Evolutionary conservation across 1,140 invertebrate species (phyloP).

Genomic region (Drosophila parvula): DNA sequence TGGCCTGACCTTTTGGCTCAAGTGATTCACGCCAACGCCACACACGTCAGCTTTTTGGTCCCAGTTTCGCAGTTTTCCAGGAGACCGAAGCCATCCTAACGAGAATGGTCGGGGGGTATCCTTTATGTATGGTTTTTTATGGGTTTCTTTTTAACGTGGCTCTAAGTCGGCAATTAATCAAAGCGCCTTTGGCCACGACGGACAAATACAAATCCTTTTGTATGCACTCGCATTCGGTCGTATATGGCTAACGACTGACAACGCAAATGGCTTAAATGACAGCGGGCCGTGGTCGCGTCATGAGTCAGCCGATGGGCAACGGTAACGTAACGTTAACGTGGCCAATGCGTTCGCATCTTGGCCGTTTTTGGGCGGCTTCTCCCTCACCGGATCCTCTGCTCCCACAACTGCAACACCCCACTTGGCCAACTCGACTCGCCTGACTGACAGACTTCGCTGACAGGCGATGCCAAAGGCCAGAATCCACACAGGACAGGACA

Average conservation of each 20-base stretch:
- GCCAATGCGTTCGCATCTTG: slow-evolving; percentile 43
- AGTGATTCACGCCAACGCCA: slow-evolving; percentile 80
- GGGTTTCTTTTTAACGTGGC: slow-evolving; percentile 16
- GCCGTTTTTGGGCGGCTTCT: slow-evolving; percentile 64
- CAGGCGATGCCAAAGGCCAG: slow-evolving; percentile 70
- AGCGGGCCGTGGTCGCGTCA: slow-evolving; percentile 65
- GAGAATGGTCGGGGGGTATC: slow-evolving; percentile 51
- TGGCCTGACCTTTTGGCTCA: slow-evolving; percentile 77
- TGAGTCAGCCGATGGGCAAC: slow-evolving; percentile 77
- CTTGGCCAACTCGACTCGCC: slow-evolving; percentile 19
- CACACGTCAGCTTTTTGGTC: slow-evolving; percentile 54
- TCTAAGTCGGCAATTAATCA: slow-evolving; percentile 82
- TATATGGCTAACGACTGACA: slow-evolving; percentile 77
- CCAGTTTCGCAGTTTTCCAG: slow-evolving; percentile 28
- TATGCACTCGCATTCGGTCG: slow-evolving; percentile 50
- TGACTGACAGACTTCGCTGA: slow-evolving; percentile 52
- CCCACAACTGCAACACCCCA: slow-evolving; percentile 19
- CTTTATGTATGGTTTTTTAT: slow-evolving; percentile 12
- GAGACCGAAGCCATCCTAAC: slow-evolving; percentile 48
- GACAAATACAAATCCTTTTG: slow-evolving; percentile 81
- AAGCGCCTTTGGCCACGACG: slow-evolving; percentile 75
- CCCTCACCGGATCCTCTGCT: neutral
- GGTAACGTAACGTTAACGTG: slow-evolving; percentile 66
- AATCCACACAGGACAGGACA: slow-evolving; percentile 19
- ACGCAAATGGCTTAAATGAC: slow-evolving; percentile 80